Evolutionary conservation across 2,113 vertebrate species (phyloP), one percentile per base, ranked within the genome.

Genomic region (Triplophysa siluroides): DNA sequence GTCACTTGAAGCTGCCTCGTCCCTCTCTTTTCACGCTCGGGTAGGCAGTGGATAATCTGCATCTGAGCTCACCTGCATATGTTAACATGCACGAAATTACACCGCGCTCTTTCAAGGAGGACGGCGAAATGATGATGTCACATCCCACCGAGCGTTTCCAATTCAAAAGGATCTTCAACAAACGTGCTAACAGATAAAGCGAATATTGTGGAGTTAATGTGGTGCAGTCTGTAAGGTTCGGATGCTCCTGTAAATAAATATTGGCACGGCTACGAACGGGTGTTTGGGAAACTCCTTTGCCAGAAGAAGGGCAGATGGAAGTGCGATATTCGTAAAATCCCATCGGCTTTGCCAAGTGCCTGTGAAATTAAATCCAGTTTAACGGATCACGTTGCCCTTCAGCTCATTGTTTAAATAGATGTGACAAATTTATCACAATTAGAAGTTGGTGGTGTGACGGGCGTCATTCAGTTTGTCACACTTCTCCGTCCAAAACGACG

Each of bases 21-120:
- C 45, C 58, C 47, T 12, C 38, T 58, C 54, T 16, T 62, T 75
- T 75, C 58, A 75, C 41, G 58, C 72, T 75, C 72, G 45, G 72
- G 72, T 75, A 75, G 72, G 72, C 72, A 75, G 72, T 13, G 58
- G 58, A 75, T 75, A 75, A 75, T 75, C 72, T 75, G 72, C 58
- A 75, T 62, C 72, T 10, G 45, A 66, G 54, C 76, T 85, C 76
- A 83, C 82, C 79, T 86, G 77, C 26, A 63, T 50, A 58, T 71
- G 75, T 81, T 81, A 76, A 43, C 58, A 75, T 43, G 71, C 58
- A 71, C 76, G 63, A 85, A 81, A 85, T 83, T 72, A 68, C 71
- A 78, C 78, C 41, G 38, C 43, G 76, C 75, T 65, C 66, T 79
- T 67, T 82, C 76, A 82, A 81, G 83, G 58, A 85, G 67, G 60